Conservation (phyloP, 2,113 vertebrate species). For the Cygnus buccinator region DNA sequence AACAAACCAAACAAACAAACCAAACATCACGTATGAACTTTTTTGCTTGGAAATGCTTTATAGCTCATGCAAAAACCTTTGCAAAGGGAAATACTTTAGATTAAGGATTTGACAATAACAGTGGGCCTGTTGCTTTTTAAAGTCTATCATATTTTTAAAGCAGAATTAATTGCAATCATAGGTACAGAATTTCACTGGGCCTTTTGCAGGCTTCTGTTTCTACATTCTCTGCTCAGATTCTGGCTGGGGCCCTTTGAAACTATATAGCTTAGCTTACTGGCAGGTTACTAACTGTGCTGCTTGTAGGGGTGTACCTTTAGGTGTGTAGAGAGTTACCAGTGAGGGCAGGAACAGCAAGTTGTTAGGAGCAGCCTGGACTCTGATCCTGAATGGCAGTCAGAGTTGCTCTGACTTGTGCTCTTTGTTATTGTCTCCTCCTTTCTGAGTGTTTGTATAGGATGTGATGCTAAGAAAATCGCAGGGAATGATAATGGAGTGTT, state of each 20-base stretch:
- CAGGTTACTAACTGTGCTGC: neutral
- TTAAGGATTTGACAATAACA: neutral
- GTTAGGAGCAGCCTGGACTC: neutral
- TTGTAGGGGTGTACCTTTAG: neutral
- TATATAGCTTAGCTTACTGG: neutral
- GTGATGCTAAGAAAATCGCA: neutral
- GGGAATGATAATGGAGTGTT: neutral
- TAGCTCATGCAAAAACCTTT: neutral
- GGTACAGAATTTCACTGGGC: neutral
- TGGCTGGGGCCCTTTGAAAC: neutral
- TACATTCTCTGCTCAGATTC: neutral
- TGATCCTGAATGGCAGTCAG: neutral
- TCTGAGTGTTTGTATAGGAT: neutral
- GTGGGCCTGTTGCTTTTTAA: neutral
- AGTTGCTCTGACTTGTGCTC: neutral
- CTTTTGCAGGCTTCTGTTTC: neutral
- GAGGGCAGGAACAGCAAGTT: neutral
- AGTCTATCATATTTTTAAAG: neutral
- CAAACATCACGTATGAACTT: neutral
- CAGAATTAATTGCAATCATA: neutral
- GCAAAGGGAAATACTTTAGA: neutral
- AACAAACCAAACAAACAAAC: too few relatives aligned
- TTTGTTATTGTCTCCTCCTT: neutral
- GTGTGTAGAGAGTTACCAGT: neutral
- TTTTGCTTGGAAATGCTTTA: neutral